Conservation (phyloP, 35 echinoderm and acorn worm species). For the Ptychodera flava region DNA sequence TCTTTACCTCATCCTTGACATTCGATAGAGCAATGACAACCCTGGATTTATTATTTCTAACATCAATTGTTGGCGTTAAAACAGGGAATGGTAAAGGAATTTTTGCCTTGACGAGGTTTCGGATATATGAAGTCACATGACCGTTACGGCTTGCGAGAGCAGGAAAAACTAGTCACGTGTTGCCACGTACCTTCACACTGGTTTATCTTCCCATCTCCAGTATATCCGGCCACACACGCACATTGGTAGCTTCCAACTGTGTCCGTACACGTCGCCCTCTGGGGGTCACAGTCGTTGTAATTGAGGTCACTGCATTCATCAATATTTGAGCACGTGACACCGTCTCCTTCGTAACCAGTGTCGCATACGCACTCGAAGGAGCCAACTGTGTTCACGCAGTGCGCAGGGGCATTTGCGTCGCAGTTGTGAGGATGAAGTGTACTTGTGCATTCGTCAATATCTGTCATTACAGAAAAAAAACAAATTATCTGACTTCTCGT, state of each 20-base stretch:
- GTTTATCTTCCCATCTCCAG: constrained; percentile 2
- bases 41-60: too few relatives aligned
- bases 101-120: too few relatives aligned
- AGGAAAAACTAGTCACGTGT: too few relatives aligned
- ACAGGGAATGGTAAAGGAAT: too few relatives aligned
- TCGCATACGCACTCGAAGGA: constrained; percentile 31
- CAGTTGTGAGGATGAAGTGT: neutral
- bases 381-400: constrained; percentile 46
- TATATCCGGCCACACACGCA: neutral
- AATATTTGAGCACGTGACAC: neutral
- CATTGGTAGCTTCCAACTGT: constrained; percentile 2
- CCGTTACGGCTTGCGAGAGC: too few relatives aligned
- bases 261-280: neutral
- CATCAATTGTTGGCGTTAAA: too few relatives aligned
- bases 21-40: too few relatives aligned
- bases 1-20: too few relatives aligned
- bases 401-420: too few relatives aligned
- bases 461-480: neutral
- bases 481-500: too few relatives aligned
- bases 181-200: too few relatives aligned
- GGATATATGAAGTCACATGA: too few relatives aligned
- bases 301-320: constrained; percentile 4
- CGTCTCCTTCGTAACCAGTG: constrained; percentile 45
- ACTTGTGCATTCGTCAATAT: constrained; percentile 66
- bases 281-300: neutral